phyloP scores from a whole-genome alignment of 2,888 invertebrate species.

The Lasioglossum villosulum region DNA sequence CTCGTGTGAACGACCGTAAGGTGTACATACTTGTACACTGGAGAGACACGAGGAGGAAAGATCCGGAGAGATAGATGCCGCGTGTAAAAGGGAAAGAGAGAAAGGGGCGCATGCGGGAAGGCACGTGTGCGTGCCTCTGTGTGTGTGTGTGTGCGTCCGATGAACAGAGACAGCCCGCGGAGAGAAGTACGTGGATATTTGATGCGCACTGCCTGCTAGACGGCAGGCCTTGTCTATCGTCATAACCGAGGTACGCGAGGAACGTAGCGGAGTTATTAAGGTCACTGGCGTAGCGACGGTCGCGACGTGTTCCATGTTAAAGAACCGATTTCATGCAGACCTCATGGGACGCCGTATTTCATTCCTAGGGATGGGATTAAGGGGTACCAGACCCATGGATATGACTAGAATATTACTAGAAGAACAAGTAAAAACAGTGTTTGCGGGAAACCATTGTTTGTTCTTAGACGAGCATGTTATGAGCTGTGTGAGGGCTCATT shows the following conservation, averaged over 20 bases:
- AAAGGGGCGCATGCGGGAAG: conserved; percentile 11
- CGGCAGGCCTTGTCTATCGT: conserved; percentile 80
- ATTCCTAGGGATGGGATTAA: background rate
- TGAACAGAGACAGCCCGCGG: conserved; percentile 12
- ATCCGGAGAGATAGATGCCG: conserved; percentile 52
- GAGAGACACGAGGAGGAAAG: conserved; percentile 44
- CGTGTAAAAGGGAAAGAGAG: conserved; percentile 45
- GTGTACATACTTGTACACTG: conserved; percentile 58
- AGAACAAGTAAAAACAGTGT: no score
- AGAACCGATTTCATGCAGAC: conserved; percentile 30
- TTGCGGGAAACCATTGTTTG: no score
- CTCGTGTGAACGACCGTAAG: conserved; percentile 75
- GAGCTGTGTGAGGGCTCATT: no score
- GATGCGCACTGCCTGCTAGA: conserved; percentile 76
- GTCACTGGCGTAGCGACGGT: conserved; percentile 76
- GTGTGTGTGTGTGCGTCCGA: background rate
- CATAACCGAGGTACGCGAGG: conserved; percentile 77
- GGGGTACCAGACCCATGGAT: no score
- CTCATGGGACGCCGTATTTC: background rate
- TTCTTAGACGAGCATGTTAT: no score
- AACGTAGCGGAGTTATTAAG: conserved; percentile 80
- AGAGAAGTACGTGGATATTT: conserved; percentile 60
- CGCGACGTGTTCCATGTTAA: conserved; percentile 23
- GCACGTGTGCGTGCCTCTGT: background rate
- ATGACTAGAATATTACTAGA: no score